Conservation (phyloP, 2,113 vertebrate species). For the Xenus cinereus region DNA sequence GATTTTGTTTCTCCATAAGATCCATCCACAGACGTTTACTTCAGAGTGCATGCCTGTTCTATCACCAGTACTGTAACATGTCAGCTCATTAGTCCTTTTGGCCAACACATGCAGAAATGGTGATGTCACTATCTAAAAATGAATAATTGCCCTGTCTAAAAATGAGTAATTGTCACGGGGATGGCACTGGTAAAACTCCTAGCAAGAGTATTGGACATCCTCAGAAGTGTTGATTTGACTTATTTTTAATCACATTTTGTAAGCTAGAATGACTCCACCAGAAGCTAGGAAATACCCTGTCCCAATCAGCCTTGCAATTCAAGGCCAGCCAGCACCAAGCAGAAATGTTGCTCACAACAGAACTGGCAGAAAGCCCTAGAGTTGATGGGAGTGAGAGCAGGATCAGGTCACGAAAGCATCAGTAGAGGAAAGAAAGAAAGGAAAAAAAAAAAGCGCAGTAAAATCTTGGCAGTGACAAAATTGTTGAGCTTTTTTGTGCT, state of each 20-base stretch:
- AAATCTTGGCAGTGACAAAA: not conserved
- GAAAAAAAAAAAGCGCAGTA: not conserved
- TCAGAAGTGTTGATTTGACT: not conserved
- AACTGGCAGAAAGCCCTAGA: not conserved
- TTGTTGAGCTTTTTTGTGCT: not conserved
- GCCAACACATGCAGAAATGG: not conserved
- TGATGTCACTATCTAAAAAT: not conserved
- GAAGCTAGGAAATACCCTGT: slow-evolving; percentile 23
- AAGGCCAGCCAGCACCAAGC: not conserved
- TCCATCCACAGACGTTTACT: not conserved
- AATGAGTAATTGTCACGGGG: not conserved
- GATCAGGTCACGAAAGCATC: not conserved
- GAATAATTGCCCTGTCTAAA: not conserved
- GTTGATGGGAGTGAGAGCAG: not conserved
- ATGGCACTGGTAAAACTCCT: not conserved
- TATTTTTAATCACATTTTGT: not conserved
- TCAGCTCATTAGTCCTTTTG: not conserved
- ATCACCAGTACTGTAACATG: not conserved
- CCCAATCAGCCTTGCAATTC: not conserved
- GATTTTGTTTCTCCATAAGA: not conserved
- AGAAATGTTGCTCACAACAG: not conserved
- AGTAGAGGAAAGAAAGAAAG: not conserved
- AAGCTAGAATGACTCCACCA: not conserved
- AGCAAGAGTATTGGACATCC: not conserved
- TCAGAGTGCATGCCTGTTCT: not conserved